Conservation (phyloP, 2,888 invertebrate species). For the Ligdia adustata region DNA sequence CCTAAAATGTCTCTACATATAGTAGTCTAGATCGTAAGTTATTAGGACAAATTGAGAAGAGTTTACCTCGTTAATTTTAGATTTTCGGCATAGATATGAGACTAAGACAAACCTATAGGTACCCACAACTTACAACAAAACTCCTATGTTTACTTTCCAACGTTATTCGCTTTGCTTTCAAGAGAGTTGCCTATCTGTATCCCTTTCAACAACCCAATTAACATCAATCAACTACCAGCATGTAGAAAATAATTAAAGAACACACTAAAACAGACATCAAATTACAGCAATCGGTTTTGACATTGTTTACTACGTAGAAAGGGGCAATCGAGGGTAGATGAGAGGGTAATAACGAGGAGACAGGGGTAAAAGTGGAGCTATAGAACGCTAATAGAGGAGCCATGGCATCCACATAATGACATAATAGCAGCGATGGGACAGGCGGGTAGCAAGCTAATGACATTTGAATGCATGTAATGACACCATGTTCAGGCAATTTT, state of each 20-base stretch:
- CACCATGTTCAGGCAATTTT: slow-evolving; percentile 41
- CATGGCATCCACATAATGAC: slow-evolving; percentile 48
- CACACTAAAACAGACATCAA: background rate
- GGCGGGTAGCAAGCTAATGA: slow-evolving; percentile 48
- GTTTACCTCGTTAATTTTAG: too few relatives aligned
- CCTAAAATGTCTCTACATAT: too few relatives aligned
- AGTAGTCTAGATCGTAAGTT: too few relatives aligned
- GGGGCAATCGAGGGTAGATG: slow-evolving; percentile 38
- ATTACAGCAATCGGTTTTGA: slow-evolving; percentile 20
- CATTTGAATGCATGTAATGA: slow-evolving; percentile 51
- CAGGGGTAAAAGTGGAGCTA: background rate
- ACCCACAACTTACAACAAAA: too few relatives aligned
- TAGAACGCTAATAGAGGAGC: background rate
- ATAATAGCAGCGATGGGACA: slow-evolving; percentile 53
- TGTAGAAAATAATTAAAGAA: slow-evolving; percentile 40
- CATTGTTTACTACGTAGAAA: slow-evolving; percentile 38
- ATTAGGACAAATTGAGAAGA: too few relatives aligned
- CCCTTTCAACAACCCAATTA: slow-evolving; percentile 1
- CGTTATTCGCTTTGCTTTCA: too few relatives aligned
- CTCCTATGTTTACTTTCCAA: too few relatives aligned
- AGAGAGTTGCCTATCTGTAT: background rate
- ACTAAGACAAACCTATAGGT: too few relatives aligned
- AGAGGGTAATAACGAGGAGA: slow-evolving; percentile 45
- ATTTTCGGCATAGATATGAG: too few relatives aligned
- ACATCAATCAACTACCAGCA: background rate